A percentile compares a stretch with the other conserved stretches of the same genome.
Evolutionary conservation across 2,888 invertebrate species (phyloP).

Genomic region (Apamea monoglypha): DNA sequence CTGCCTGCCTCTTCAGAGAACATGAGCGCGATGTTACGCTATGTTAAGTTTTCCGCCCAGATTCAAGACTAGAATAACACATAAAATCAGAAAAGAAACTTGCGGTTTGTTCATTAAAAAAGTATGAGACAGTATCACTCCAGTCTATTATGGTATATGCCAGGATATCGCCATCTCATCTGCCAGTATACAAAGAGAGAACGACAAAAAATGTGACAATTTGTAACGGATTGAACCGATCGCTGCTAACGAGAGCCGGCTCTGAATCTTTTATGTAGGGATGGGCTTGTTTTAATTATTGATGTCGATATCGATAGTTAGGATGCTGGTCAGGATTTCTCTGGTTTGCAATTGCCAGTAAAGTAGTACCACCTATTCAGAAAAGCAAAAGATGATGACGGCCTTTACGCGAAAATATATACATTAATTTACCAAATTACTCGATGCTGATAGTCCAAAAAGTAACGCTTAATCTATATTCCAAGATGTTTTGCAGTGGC

Average conservation of each 20-base stretch:
- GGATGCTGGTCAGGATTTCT: not conserved
- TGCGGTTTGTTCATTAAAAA: not conserved
- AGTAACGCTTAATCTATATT: not conserved
- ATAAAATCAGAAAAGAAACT: not conserved
- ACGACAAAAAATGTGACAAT: slow-evolving; percentile 64
- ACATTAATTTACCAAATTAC: not conserved
- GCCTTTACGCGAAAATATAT: not conserved
- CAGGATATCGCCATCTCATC: slow-evolving; percentile 39
- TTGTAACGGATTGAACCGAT: slow-evolving; percentile 66
- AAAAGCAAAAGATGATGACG: not conserved
- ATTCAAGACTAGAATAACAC: not conserved
- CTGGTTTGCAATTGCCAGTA: not conserved
- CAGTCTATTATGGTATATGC: not conserved
- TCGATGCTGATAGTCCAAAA: not conserved
- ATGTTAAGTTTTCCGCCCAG: not conserved
- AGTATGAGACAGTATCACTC: not conserved
- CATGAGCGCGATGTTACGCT: not conserved
- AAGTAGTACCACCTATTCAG: not conserved
- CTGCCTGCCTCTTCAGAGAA: not conserved
- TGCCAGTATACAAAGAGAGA: slow-evolving; percentile 40
- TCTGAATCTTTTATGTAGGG: slow-evolving; percentile 71
- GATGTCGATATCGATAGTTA: slow-evolving; percentile 56
- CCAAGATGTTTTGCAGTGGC: not conserved
- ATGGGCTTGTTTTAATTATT: slow-evolving; percentile 53
- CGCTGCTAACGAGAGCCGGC: slow-evolving; percentile 73